Evolutionary conservation across 2,113 vertebrate genomes (phyloP), one percentile per base, ranked within the genome.

Genomic region (Gulo gulo): DNA sequence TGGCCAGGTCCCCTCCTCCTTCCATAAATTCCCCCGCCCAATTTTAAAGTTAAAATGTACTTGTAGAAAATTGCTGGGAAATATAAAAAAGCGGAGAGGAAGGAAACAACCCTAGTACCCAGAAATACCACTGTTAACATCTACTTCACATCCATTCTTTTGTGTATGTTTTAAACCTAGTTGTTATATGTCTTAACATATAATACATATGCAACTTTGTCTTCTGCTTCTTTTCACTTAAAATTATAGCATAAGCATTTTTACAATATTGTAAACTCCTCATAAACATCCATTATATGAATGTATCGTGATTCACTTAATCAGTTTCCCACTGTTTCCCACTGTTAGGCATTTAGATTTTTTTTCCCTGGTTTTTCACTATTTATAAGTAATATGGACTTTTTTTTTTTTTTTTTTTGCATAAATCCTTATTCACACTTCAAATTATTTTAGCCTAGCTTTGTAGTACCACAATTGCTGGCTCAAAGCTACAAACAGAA

Each of bases 281-380:
- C 67, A 89, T 84, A 97, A 96, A 93, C 80, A 95, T 73, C 96
- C 47, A 94, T 94, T 94, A 93, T 73, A 78, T 36, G 81, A 98
- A 90, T 78, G n/a, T 52, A 88, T 73, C 29, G 10, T 96, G 94
- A 98, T 94, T 96, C 78, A 95, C 59, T 97, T 97, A 94, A 97
- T 98, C 98, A 97, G 84, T 93, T 97, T 97, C 94, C 97, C 47
- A 97, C 90, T 90, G 92, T 71, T 95, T n/a, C 34, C 67, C 34
- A 69, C 67, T 10, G 34, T 69, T n/a, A 97, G 90, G 88, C 92
- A 85, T 96, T 98, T 94, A 82, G 91, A 96, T 95, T 92, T 97
- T 94, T 97, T 95, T 81, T n/a, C n/a, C 95, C 90, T 0, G 1
- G 14, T 86, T 86, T 93, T 92, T 91, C 34, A 88, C 88, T 96